Evolutionary conservation across 2,113 vertebrate species (phyloP).

Genomic region (Cyprinodon tularosa): DNA sequence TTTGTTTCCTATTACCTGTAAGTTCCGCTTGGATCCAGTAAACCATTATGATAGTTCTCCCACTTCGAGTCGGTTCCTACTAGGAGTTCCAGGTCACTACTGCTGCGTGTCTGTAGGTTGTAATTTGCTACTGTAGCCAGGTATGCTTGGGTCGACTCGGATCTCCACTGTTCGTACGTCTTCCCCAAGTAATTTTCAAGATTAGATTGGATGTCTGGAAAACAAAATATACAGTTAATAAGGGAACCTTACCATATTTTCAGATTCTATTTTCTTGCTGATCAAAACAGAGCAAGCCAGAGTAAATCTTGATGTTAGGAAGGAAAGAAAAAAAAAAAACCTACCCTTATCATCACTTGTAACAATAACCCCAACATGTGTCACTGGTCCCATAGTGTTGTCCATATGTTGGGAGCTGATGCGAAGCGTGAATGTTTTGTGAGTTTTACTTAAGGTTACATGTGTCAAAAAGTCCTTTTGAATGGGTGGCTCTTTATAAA

Average conservation of each 20-base stretch:
- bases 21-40: conserved; percentile 17
- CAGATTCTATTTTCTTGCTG: neutral
- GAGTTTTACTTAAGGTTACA: accelerated
- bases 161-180: conserved; percentile 52
- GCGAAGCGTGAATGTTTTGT: conserved; percentile 40
- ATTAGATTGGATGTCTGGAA: conserved; percentile 3
- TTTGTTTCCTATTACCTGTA: conserved; percentile 67
- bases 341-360: conserved; percentile 49
- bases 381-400: conserved; percentile 78
- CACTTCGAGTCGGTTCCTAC: conserved; percentile 40
- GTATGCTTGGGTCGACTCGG: conserved; percentile 21
- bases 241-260: neutral
- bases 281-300: neutral
- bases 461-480: neutral
- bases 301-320: neutral
- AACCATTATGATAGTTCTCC: conserved; percentile 50
- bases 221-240: neutral
- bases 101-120: neutral
- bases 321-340: conserved; percentile 22
- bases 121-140: conserved; percentile 52
- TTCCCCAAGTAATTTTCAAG: conserved; percentile 6
- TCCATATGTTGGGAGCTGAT: conserved; percentile 62
- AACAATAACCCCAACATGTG: conserved; percentile 84
- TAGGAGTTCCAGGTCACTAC: accelerated
- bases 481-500: conserved; percentile 79